Evolutionary conservation across 2,113 vertebrate species (phyloP), one percentile per base, ranked within the genome.

Genomic region (Rhynchopsitta pachyrhyncha): DNA sequence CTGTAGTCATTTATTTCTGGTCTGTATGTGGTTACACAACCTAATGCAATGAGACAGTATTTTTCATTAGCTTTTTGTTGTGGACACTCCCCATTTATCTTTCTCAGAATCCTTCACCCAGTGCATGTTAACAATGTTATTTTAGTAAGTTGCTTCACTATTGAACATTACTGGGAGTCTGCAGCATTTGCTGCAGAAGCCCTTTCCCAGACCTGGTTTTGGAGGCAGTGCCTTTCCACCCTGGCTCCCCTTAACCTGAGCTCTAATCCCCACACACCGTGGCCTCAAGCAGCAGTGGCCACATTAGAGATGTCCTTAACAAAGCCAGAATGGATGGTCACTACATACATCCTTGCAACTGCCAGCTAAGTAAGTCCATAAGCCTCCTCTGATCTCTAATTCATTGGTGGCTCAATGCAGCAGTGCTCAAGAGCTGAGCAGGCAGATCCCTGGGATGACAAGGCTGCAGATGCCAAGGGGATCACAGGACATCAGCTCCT

Each of bases 81-180:
- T n/a, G 92, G 91, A 91, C 87, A 55, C 35, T 78, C 62, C 79
- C 91, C 82, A 73, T 93, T 96, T 69, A 82, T 91, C 93, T 91
- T 31, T 33, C 78, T 91, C 75, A 75, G 35, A 70, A 85, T 7
- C 88, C 41, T 86, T 74, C 57, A 81, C 86, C 59, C 69, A 64
- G 68, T 6, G 89, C 87, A 62, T 46, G 47, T 74, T 75, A 71
- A 71, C 49, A 37, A 25, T 23, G 75, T 55, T 70, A 55, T 85
- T 84, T 49, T 49, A 93, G 70, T 12, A 76, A 71, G 28, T 25
- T 53, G 16, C 55, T 93, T 53, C 39, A 86, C 87, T 89, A 80
- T 33, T 63, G 11, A 82, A 11, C 23, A 28, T 5, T 1, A 3
- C 82, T 69, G 55, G 27, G 42, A 93, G 50, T 39, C 28, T 50